Evolutionary conservation across 1,140 invertebrate species (phyloP), one percentile per base, ranked within the genome.

Genomic region (Eciton burchellii): DNA sequence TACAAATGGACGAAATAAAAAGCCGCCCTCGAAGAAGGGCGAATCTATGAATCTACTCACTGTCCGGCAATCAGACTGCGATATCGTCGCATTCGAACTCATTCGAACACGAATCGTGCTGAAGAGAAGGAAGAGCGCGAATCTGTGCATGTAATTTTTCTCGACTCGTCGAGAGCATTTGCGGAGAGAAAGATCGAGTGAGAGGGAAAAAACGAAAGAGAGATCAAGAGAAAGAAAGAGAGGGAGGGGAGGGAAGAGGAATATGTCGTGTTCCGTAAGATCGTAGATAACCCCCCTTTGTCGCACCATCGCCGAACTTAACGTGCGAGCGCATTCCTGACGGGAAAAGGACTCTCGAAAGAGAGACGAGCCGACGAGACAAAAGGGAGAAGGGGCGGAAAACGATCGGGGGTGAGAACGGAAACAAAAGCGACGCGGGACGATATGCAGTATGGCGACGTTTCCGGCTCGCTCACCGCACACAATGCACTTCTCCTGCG

Each of bases 391-490:
- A 65, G 57, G 16, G 41, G 57, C 16, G 65, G 65, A 24, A 41
- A 57, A 24, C 59, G 16, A 14, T 43, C 56, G 74, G 73, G 47
- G 66, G 41, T 41, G 49, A 45, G 89, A 93, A 91, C 91, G 92
- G 91, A 94, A 93, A 94, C 91, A 94, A 93, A 93, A 91, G 91
- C 86, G 88, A 90, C 89, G 86, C 89, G 89, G 90, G 89, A 90
- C 89, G 90, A 92, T 91, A 91, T 89, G 92, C 91, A 93, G 92
- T 92, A 93, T 93, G 93, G 92, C 92, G 91, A 88, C 91, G 92
- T 88, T 93, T 94, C 93, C 93, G 93, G 93, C 89, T 93, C 92
- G 92, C 92, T 94, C 93, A 93, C 93, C 93, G 88, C 92, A 93
- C 91, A 94, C 93, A 93, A 94, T 94, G 91, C 91, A 86, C 89